A percentile compares a stretch with the other conserved stretches of the same genome.
Evolutionary conservation across 2,797 vertebrate genomes (phyloP).

Genomic region (Melanotaenia parkinsoni): DNA sequence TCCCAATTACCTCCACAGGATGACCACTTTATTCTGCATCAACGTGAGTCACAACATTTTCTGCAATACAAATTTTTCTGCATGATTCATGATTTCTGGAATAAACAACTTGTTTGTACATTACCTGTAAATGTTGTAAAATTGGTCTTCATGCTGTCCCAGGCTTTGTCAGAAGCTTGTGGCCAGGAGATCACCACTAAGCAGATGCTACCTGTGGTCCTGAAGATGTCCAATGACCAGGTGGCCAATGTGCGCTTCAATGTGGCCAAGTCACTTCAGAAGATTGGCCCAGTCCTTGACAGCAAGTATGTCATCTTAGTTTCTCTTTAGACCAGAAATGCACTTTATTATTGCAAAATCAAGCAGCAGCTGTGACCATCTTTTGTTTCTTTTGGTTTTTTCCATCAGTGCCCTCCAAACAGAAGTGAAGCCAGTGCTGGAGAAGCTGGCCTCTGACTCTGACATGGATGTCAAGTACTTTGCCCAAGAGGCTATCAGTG

Average conservation of each 20-base stretch:
- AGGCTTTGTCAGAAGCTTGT: constrained; percentile 90
- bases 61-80: background rate
- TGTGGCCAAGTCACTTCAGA: constrained; percentile 92
- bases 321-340: background rate
- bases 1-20: constrained; percentile 93
- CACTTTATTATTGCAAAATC: background rate
- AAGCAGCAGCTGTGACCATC: background rate
- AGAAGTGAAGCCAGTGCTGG: constrained; percentile 90
- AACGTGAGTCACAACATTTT: constrained; percentile 84
- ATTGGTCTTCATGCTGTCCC: constrained; percentile 8
- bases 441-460: constrained; percentile 89
- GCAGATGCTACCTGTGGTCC: constrained; percentile 91
- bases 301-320: constrained; percentile 79
- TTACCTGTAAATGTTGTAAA: background rate
- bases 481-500: constrained; percentile 92
- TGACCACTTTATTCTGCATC: constrained; percentile 95
- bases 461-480: constrained; percentile 96
- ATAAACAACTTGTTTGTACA: background rate
- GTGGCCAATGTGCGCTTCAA: constrained; percentile 95
- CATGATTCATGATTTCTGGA: background rate
- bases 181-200: constrained; percentile 93
- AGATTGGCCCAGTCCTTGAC: constrained; percentile 90
- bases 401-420: constrained; percentile 85
- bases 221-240: constrained; percentile 94
- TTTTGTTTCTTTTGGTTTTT: background rate